These are phyloP conservation scores for Physella acuta DNA, from an alignment of 1,140 invertebrate species.

Conservation along the genomic window DNA sequence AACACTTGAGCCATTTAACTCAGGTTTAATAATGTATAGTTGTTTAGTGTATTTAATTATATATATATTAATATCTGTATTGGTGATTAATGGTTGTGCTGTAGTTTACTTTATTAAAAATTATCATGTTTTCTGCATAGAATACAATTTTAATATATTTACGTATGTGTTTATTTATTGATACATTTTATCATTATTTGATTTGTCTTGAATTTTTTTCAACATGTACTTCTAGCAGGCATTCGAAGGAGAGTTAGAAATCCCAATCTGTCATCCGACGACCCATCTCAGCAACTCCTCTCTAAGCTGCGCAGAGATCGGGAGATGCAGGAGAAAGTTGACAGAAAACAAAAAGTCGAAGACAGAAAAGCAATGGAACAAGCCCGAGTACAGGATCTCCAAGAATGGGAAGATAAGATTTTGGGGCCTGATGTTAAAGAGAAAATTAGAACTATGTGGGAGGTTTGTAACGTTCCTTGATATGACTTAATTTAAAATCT, in stretches of 20 bases:
- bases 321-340: slow-evolving; percentile 50
- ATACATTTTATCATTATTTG: too few species aligned
- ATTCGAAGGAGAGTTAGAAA: slow-evolving; percentile 13
- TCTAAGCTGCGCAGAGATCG: slow-evolving; percentile 57
- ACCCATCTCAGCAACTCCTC: slow-evolving; percentile 48
- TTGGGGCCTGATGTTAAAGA: slow-evolving; percentile 43
- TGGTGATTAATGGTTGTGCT: too few species aligned
- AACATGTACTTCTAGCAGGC: slow-evolving; percentile 19
- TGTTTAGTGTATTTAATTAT: too few species aligned
- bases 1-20: too few species aligned
- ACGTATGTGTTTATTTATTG: too few species aligned
- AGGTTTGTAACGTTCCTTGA: slow-evolving; percentile 40
- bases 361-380: slow-evolving; percentile 42
- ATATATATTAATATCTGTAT: too few species aligned
- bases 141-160: neutral
- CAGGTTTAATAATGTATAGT: too few species aligned
- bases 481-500: too few species aligned
- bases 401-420: slow-evolving; percentile 59
- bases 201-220: too few species aligned
- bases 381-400: slow-evolving; percentile 54
- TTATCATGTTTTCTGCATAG: neutral
- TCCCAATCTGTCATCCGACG: slow-evolving; percentile 25
- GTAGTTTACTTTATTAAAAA: too few species aligned
- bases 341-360: slow-evolving; percentile 50
- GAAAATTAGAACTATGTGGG: slow-evolving; percentile 61